Percentiles rank a stretch among this genome's conserved stretches.
Conservation (phyloP, 2,797 vertebrate genomes). For the Trachops cirrhosus region DNA sequence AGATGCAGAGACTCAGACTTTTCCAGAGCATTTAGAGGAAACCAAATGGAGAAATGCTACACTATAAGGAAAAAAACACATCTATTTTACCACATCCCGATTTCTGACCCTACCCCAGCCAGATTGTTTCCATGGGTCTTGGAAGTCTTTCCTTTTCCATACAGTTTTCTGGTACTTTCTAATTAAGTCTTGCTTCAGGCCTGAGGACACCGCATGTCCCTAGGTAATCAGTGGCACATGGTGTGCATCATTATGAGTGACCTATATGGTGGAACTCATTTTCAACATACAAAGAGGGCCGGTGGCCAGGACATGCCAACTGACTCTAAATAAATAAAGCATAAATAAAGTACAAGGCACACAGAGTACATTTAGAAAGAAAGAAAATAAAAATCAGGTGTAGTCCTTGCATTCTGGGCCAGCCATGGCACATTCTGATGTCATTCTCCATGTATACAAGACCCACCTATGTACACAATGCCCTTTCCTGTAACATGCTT, state of each 20-base stretch:
- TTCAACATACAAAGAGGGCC: background rate
- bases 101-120: background rate
- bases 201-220: background rate
- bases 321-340: background rate
- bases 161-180: background rate
- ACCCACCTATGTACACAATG: background rate
- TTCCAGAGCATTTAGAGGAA: background rate
- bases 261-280: background rate
- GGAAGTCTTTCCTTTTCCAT: background rate
- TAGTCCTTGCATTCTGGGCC: background rate
- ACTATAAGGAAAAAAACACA: background rate
- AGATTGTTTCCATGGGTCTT: background rate
- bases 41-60: background rate
- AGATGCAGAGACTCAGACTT: background rate
- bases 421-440: background rate
- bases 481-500: background rate
- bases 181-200: background rate
- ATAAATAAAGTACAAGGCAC: background rate
- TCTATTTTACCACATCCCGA: background rate
- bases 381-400: slow-evolving; percentile 18
- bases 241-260: background rate
- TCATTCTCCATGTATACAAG: background rate
- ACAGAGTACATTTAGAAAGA: background rate
- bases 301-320: background rate
- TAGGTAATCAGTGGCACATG: background rate